A percentile compares a stretch with the other conserved stretches of the same genome.
Evolutionary conservation across 2,797 vertebrate species (phyloP).

Genomic region (Octomys mimax): DNA sequence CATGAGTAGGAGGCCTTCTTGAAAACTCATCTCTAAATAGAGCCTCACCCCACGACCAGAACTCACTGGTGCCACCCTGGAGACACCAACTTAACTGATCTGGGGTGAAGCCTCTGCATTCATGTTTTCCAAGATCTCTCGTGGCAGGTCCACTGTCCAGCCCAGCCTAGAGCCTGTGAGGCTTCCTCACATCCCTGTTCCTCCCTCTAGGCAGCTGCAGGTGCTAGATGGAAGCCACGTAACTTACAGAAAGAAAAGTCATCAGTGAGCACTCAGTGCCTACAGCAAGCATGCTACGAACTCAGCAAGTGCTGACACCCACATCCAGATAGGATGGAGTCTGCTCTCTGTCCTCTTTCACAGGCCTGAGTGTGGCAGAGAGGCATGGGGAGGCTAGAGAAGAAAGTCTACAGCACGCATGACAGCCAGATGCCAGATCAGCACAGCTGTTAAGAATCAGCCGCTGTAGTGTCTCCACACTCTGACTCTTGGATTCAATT

Average conservation of each 20-base stretch:
- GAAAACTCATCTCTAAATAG: background rate
- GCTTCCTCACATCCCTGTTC: background rate
- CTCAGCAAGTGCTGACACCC: background rate
- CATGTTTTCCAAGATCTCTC: background rate
- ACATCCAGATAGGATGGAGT: background rate
- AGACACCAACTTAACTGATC: background rate
- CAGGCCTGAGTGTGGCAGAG: background rate
- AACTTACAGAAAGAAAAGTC: background rate
- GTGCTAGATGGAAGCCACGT: background rate
- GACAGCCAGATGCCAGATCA: conserved; percentile 46
- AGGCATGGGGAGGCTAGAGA: conserved; percentile 47
- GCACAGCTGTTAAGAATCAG: conserved; percentile 32
- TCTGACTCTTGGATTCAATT: background rate
- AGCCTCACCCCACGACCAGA: background rate
- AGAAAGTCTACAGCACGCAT: conserved; percentile 59
- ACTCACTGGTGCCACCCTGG: background rate
- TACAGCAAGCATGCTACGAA: background rate
- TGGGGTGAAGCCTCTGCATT: background rate
- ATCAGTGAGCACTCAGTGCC: background rate
- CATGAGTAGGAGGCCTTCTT: conserved; percentile 32
- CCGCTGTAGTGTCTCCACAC: conserved; percentile 20
- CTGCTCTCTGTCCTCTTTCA: background rate
- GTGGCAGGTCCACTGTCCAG: background rate
- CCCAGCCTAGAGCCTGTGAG: background rate
- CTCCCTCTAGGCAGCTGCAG: background rate